Evolutionary conservation across 2,888 invertebrate genomes (phyloP), one percentile per base, ranked within the genome.

Genomic region (Tenthredo livida): DNA sequence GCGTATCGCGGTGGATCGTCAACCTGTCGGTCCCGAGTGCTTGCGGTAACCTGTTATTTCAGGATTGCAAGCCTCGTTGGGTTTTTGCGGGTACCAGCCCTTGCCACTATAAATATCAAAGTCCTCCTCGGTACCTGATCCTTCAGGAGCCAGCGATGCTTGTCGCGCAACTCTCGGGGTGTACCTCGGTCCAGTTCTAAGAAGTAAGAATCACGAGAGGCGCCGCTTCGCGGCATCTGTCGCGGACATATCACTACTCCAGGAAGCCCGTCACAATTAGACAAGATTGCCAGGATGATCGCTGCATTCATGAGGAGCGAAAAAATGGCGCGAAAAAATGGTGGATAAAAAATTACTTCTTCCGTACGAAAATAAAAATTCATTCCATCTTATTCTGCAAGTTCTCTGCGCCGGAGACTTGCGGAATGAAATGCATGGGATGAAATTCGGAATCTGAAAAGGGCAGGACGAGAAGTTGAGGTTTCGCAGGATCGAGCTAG

Each of bases 41-140:
- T 78, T 88, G 86, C 87, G 89, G 87, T 89, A 92, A 92, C 92
- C 92, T 92, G 92, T 92, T 92, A 92, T 92, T 92, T 92, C 90
- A 91, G 91, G 90, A 91, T 91, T 89, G 90, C 91, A 91, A 90
- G 91, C 91, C 90, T 89, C 88, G 88, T 87, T 85, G 86, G 90
- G 91, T 92, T 91, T 91, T 91, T 89, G 89, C 87, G 87, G 88
- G 87, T 87, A 87, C 86, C 88, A 88, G 87, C 88, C 90, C 89
- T 87, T 88, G 88, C 89, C 88, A 90, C 90, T 91, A 91, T 91
- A 91, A 91, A 91, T 89, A 91, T 90, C 89, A 87, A 87, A 87
- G 88, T 84, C 75, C 72, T 54, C 40, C 33, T 67, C 67, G 1
- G 67, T 50, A 21, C 70, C 17, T 21, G 29, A 61, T 61, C 73